Evolutionary conservation across 2,797 vertebrate genomes (phyloP), one percentile per base, ranked within the genome.

Genomic region (Sandelia bainsii): DNA sequence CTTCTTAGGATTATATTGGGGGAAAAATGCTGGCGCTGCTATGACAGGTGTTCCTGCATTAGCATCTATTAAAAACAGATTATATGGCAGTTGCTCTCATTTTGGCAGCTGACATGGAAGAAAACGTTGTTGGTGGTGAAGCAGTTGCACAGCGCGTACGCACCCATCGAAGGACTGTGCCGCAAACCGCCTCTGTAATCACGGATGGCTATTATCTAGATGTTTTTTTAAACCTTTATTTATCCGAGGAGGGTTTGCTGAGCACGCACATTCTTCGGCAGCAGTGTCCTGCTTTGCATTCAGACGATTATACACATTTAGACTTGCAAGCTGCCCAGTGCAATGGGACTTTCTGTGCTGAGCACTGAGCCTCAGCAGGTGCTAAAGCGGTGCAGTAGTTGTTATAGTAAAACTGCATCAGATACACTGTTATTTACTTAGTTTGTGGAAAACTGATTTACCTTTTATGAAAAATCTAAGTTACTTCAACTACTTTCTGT

Each of bases 21-120:
- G 72, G 95, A 89, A 77, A 92, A 93, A 91, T 86, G 93, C 95
- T 92, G 93, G 87, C 87, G 94, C 93, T 91, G 94, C 94, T 85
- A 89, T 96, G 96, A 97, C 97, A 96, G 96, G 96, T 96, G 96
- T 95, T 96, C 93, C 94, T 94, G 95, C 93, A 96, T 96, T 96
- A 93, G 87, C 89, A 82, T 93, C 89, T 87, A 91, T 94, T 93
- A 93, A 90, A 92, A 92, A 88, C 89, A 92, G 89, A 92, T 92
- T 93, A 93, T 83, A 69, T 89, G 84, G 83, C 81, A 88, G 89
- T 90, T 86, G 89, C 89, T 90, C 84, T 83, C 87, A 70, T 90
- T 87, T 87, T 86, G 83, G 77, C 68, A 56, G 72, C 79, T 75
- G 85, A 83, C 85, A 23, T 34, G 77, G 58, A 79, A 71, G 77